Evolutionary conservation across 2,888 invertebrate genomes (phyloP), one percentile per base, ranked within the genome.

Genomic region (Morinoia aosen): DNA sequence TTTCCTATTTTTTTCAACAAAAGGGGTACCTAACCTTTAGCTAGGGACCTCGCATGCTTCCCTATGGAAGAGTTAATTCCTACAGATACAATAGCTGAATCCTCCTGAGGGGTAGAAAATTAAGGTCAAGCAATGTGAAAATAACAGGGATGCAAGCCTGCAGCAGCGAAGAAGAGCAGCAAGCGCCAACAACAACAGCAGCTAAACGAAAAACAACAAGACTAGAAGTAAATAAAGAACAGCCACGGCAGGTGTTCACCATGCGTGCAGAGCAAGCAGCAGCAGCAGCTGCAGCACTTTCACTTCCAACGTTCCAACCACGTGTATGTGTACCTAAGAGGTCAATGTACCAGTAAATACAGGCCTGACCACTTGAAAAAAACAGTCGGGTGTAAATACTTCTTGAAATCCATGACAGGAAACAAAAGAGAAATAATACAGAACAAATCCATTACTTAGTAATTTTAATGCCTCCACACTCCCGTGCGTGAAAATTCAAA

Each of bases 251-350:
- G 76, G 33, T 76, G 76, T 76, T 76, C 3, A 76, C 40, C n/a
- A 39, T 90, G 90, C 16, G 90, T 39, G 90, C 33, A 40, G 14
- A 90, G 90, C 88, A 90, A 5, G 48, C 40, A 25, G 64, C 64
- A 64, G 64, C 33, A 48, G 40, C 90, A 90, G 90, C 90, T 40
- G 90, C 90, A 48, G 48, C 90, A 90, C 90, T 90, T 90, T 90
- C 90, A 90, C 90, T 90, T 12, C 12, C 39, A 39, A 90, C 40
- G 40, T 90, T 39, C 40, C 40, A 40, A 40, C 40, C 48, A 39
- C 90, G 48, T 90, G 90, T 19, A 90, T 39, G 90, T 90, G 48
- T 33, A 76, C 76, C 8, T 19, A 76, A 19, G 76, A 76, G 76
- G 76, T 76, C 76, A 76, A 76, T 33, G 76, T 76, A 76, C 76